Evolutionary conservation across 2,113 vertebrate species (phyloP).

Genomic region (Alethe castanea): DNA sequence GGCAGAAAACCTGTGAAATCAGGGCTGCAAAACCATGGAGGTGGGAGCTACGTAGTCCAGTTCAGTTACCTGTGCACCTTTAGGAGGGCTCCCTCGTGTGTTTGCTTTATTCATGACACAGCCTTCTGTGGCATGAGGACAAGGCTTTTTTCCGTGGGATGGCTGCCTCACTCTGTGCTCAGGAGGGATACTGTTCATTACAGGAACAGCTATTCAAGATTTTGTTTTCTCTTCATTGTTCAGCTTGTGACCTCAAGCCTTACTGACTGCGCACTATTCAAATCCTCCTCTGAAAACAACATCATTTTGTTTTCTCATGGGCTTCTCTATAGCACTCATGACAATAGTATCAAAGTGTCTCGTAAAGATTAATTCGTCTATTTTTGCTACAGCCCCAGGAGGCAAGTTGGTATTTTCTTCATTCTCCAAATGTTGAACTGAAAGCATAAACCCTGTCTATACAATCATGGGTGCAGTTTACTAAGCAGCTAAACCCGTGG

Average conservation of each 20-base stretch:
- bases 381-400: conserved; percentile 51
- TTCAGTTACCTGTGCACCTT: conserved; percentile 28
- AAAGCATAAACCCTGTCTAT: conserved; percentile 1
- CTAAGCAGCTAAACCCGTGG: neutral
- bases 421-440: conserved; percentile 10
- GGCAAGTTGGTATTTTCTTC: conserved; percentile 36
- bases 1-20: neutral
- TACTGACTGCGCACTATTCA: conserved; percentile 26
- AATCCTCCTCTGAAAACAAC: conserved; percentile 37
- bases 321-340: conserved; percentile 45
- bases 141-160: neutral
- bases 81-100: conserved; percentile 44
- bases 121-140: neutral
- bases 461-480: neutral
- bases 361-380: conserved; percentile 53
- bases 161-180: neutral
- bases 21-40: neutral
- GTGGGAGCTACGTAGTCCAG: neutral
- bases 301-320: conserved; percentile 21
- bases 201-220: conserved; percentile 34
- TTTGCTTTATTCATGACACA: neutral
- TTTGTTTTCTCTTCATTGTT: conserved; percentile 47
- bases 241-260: conserved; percentile 46
- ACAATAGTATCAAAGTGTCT: conserved; percentile 59
- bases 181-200: neutral